Conservation (phyloP, 2,113 vertebrate species). For the Miniopterus natalensis region DNA sequence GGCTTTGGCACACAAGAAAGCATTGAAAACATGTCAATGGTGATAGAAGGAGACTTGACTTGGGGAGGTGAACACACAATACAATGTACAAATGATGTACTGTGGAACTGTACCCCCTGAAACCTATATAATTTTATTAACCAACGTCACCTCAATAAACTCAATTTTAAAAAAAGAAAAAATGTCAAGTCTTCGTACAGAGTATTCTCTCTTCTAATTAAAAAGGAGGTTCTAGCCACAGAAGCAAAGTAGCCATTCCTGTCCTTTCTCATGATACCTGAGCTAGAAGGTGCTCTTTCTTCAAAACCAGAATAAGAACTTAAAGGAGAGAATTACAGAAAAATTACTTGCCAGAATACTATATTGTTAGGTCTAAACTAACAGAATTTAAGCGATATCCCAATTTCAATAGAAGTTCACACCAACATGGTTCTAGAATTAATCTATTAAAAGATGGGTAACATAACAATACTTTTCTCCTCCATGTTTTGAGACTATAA, state of each 20-base stretch:
- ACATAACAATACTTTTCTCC: background rate
- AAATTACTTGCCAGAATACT: background rate
- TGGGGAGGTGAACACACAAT: background rate
- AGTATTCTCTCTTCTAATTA: background rate
- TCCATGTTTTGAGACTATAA: background rate
- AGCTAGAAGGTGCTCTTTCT: background rate
- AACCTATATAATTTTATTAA: background rate
- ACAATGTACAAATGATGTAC: background rate
- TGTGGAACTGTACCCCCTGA: background rate
- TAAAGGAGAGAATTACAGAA: background rate
- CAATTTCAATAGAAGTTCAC: background rate
- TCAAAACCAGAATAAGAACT: background rate
- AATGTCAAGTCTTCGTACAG: background rate
- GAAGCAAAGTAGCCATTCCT: background rate
- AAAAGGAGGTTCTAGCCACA: background rate
- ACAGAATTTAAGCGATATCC: conserved; percentile 14
- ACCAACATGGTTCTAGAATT: conserved; percentile 20
- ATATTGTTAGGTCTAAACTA: background rate
- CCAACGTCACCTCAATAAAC: background rate
- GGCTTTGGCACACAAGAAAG: background rate
- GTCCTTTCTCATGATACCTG: background rate
- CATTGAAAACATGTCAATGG: background rate
- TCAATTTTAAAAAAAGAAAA: background rate
- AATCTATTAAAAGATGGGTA: background rate
- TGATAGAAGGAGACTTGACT: background rate